These are phyloP conservation scores for Crioceris asparagi DNA, from an alignment of 2,888 invertebrate genomes.

Conservation along the genomic window DNA sequence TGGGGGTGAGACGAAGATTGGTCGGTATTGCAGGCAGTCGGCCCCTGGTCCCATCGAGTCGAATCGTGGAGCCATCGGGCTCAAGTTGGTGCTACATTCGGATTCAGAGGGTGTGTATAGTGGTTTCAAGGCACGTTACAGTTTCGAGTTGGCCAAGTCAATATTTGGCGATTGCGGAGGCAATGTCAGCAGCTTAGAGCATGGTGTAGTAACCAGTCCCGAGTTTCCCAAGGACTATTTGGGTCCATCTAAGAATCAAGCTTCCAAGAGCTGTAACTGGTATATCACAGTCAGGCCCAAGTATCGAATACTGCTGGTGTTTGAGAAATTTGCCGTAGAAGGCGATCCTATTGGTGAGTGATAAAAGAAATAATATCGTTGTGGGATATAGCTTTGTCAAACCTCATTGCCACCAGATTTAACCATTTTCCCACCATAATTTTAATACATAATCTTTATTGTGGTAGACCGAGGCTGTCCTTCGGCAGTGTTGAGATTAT, in stretches of 20 bases:
- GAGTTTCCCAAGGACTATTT: slow-evolving; percentile 86
- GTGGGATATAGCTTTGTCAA: neutral
- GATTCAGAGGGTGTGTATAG: slow-evolving; percentile 80
- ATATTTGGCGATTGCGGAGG: slow-evolving; percentile 90
- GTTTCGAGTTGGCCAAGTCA: slow-evolving; percentile 79
- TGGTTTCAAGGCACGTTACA: slow-evolving; percentile 93
- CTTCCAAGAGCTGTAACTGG: slow-evolving; percentile 94
- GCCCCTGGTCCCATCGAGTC: slow-evolving; percentile 94
- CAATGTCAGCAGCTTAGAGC: slow-evolving; percentile 76
- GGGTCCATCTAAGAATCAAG: slow-evolving; percentile 64
- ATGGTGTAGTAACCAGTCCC: slow-evolving; percentile 78
- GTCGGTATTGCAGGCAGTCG: slow-evolving; percentile 82
- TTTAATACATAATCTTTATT: slow-evolving; percentile 1
- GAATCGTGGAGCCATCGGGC: slow-evolving; percentile 74
- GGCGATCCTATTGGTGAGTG: slow-evolving; percentile 74
- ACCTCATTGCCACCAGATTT: neutral
- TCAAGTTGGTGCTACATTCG: slow-evolving; percentile 82
- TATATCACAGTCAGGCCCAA: slow-evolving; percentile 79
- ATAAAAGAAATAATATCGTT: neutral
- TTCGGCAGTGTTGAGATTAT: slow-evolving; percentile 80
- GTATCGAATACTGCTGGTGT: slow-evolving; percentile 81
- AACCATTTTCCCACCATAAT: too few relatives aligned
- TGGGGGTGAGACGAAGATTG: slow-evolving; percentile 71
- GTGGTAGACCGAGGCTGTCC: slow-evolving; percentile 75
- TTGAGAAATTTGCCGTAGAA: slow-evolving; percentile 87